phyloP scores from a whole-genome alignment of 2,113 vertebrate species.

The Crocuta crocuta region DNA sequence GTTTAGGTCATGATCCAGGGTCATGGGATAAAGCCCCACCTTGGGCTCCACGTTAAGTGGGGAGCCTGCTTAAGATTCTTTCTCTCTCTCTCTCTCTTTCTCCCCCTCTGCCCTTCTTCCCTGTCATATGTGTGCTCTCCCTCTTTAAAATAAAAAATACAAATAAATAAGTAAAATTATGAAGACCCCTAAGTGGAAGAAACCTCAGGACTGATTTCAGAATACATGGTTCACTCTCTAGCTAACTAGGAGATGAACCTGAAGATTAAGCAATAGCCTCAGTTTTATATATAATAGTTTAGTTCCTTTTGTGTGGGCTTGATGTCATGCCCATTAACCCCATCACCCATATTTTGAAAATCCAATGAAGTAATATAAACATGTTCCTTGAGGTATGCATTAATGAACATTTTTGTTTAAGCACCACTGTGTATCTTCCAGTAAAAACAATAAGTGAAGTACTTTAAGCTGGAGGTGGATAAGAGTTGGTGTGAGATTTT shows the following conservation, averaged over 20 bases:
- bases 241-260: background rate
- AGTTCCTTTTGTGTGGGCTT: background rate
- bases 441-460: constrained; percentile 1
- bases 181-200: background rate
- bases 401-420: constrained; percentile 11
- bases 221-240: background rate
- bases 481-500: background rate
- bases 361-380: background rate
- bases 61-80: too few species aligned
- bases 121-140: too few species aligned
- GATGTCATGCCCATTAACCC: background rate
- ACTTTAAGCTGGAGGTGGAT: constrained; percentile 4
- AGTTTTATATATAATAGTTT: background rate
- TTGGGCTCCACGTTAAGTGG: too few species aligned
- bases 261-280: background rate
- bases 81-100: too few species aligned
- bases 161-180: background rate
- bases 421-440: background rate
- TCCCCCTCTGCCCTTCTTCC: too few species aligned
- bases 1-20: too few species aligned
- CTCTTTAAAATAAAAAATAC: too few species aligned
- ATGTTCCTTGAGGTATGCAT: background rate
- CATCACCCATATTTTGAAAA: background rate
- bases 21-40: too few species aligned
- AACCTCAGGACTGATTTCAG: background rate